phyloP scores from a whole-genome alignment of 2,113 vertebrate species.

The Procavia capensis region DNA sequence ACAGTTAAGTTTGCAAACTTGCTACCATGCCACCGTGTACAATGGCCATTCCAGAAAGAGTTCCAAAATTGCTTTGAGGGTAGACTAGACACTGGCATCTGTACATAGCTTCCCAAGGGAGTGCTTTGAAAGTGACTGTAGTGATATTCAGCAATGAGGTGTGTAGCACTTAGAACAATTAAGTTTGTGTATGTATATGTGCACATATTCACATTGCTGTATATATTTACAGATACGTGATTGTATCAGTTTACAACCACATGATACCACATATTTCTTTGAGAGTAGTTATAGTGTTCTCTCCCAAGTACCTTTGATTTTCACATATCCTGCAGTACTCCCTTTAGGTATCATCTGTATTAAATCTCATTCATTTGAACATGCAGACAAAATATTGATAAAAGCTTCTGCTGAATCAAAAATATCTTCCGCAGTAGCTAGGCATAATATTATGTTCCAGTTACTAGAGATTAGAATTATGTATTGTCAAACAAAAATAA shows the following conservation, averaged over 20 bases:
- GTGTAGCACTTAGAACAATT: no score
- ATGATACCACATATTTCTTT: background rate
- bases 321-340: background rate
- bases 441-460: background rate
- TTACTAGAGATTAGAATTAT: background rate
- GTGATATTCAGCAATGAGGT: no score
- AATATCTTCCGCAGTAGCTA: background rate
- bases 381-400: background rate
- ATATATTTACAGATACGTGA: background rate
- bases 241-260: background rate
- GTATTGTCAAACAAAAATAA: background rate
- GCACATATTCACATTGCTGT: background rate
- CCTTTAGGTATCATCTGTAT: background rate
- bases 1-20: no score
- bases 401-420: background rate
- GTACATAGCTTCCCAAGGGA: no score
- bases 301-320: conserved; percentile 53
- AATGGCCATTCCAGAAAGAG: no score
- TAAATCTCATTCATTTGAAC: conserved; percentile 34
- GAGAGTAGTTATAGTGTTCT: conserved; percentile 3
- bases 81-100: no score
- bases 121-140: no score
- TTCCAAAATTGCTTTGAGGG: no score
- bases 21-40: no score
- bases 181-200: background rate